Evolutionary conservation across 2,888 invertebrate species (phyloP).

Genomic region (Lottia gigantea): DNA sequence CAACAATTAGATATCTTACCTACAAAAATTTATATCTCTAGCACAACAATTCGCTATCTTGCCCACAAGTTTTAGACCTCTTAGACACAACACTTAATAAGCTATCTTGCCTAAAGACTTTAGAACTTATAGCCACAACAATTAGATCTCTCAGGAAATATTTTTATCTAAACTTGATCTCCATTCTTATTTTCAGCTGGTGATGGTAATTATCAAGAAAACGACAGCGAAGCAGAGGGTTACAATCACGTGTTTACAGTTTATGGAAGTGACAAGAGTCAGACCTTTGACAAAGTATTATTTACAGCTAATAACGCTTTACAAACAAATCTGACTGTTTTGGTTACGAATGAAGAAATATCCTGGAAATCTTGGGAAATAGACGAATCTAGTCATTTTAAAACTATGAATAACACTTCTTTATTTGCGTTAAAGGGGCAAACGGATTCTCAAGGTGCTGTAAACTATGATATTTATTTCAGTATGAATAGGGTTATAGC

Average conservation of each 20-base stretch:
- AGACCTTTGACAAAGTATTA: slow-evolving; percentile 23
- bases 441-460: slow-evolving; percentile 22
- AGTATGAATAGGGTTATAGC: slow-evolving; percentile 26
- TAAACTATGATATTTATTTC: slow-evolving; percentile 26
- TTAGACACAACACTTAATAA: no score
- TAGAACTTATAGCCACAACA: no score
- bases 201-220: slow-evolving; percentile 27
- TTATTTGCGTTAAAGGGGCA: slow-evolving; percentile 29
- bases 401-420: slow-evolving; percentile 8
- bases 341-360: slow-evolving; percentile 24
- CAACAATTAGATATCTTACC: no score
- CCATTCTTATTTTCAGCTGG: slow-evolving; percentile 19
- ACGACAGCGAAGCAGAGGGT: slow-evolving; percentile 30
- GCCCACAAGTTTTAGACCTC: no score
- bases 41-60: no score
- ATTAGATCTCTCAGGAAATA: no score
- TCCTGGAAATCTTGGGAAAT: slow-evolving; percentile 16
- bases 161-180: no score
- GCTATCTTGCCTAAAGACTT: no score
- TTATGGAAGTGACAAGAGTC: slow-evolving; percentile 25
- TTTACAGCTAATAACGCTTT: slow-evolving; percentile 16
- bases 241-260: slow-evolving; percentile 17
- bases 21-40: no score
- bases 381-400: slow-evolving; percentile 15
- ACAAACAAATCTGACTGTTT: slow-evolving; percentile 19